Evolutionary conservation across 2,888 invertebrate species (phyloP).

Genomic region (Myathropa florea): DNA sequence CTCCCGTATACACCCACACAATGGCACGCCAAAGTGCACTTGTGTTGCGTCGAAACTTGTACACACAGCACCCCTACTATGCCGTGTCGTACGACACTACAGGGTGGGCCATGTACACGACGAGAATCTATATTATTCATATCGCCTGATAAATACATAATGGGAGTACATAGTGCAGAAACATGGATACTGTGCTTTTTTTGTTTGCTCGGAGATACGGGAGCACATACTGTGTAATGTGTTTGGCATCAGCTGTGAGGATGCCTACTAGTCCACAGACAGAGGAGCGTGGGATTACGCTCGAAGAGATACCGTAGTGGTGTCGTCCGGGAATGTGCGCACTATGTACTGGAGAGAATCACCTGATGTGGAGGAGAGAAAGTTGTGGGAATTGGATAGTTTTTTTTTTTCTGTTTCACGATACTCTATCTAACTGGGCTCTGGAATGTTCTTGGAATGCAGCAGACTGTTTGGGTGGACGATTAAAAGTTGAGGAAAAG

Average conservation of each 20-base stretch:
- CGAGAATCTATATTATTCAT: slow-evolving; percentile 31
- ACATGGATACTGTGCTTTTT: slow-evolving; percentile 18
- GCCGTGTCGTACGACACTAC: not conserved
- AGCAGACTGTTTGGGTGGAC: not conserved
- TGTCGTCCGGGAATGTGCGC: slow-evolving; percentile 30
- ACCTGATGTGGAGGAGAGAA: slow-evolving; percentile 57
- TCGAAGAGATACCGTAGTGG: slow-evolving; percentile 30
- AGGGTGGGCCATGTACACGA: not conserved
- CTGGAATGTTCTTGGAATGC: not conserved
- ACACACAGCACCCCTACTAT: slow-evolving; percentile 23
- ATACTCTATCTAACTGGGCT: not conserved
- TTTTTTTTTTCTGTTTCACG: not conserved
- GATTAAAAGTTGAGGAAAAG: not conserved
- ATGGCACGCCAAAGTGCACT: slow-evolving; percentile 14
- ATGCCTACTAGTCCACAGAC: slow-evolving; percentile 37
- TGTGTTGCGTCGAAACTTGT: slow-evolving; percentile 48
- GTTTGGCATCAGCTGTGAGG: slow-evolving; percentile 59
- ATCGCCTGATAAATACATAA: slow-evolving; percentile 52
- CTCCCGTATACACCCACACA: not conserved
- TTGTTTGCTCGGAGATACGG: not conserved
- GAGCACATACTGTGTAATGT: not conserved
- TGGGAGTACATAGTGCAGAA: slow-evolving; percentile 38
- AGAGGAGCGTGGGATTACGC: slow-evolving; percentile 51
- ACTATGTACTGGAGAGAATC: slow-evolving; percentile 40
- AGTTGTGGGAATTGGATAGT: not conserved